Base-by-base conservation (phyloP, 2,888 invertebrate species). In the Plusia festucae region DNA sequence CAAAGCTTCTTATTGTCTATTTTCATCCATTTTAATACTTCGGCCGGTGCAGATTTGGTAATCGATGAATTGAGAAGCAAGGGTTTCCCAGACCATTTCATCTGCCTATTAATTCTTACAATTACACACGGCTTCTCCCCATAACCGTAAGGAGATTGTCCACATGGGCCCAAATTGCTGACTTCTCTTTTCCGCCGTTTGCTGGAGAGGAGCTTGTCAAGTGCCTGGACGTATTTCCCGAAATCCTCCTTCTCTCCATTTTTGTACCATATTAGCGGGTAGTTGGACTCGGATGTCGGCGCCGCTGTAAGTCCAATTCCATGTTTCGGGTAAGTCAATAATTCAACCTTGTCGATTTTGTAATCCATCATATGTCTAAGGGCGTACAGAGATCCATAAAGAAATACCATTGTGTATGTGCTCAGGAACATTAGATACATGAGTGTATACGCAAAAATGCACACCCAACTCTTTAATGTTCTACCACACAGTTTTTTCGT, bases 211-310 rank as follows among this genome's bases (percentile, higher is more conserved):
- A 93, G 69, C 32, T 81, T 81, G 46, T 91, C 89, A n/a, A 94
- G 78, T 15, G 88, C 86, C 1, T 78, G 74, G 4, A 93, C 71
- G 65, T 94, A 94, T 70, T 90, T 92, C 16, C 84, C 68, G 57
- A 90, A 92, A 16, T 87, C 89, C 11, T 81, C 66, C 0, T 75
- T 58, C 2, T 88, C 81, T 4, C 84, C 84, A 24, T 82, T 82
- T 59, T 83, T 88, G 60, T 93, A 94, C 88, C 89, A 92, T 68
- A 94, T 93, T 24, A 93, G 60, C 3, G 93, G 90, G 13, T 79
- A 76, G 58, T 44, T 85, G 15, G 83, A 68, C 46, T 87, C 86
- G 2, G 90, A 83, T 1, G 90, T 85, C 0, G 94, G 94, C 0
- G 88, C 87, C 0, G 91, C 93, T 8, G 93, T 82, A 0, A 94